These are phyloP conservation scores for Leptatherina wallacei DNA, from an alignment of 2,797 vertebrate genomes.

Conservation along the genomic window DNA sequence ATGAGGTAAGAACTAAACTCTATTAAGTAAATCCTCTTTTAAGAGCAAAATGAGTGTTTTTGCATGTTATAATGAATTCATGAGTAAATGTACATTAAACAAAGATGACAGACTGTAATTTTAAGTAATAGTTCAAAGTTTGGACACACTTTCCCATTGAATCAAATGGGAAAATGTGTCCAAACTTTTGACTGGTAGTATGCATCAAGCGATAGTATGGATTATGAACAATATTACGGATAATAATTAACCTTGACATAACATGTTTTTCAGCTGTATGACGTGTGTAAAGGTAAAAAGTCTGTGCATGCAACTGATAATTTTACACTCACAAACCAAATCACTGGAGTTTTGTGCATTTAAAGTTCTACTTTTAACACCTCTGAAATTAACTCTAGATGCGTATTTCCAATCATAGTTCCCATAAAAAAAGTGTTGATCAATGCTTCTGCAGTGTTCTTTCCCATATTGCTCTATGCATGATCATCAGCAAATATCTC, in stretches of 20 bases:
- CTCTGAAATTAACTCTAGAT: background rate
- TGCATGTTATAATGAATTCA: background rate
- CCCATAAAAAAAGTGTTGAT: background rate
- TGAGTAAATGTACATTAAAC: background rate
- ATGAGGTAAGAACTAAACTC: slow-evolving; percentile 73
- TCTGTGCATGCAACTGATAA: background rate
- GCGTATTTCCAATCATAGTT: slow-evolving; percentile 9
- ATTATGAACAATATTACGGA: background rate
- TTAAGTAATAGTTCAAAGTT: too few relatives aligned
- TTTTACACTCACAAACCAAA: slow-evolving; percentile 48
- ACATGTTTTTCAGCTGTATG: slow-evolving; percentile 71
- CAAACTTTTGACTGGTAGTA: too few relatives aligned
- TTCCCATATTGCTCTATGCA: background rate
- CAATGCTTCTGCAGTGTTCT: background rate
- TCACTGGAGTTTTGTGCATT: slow-evolving; percentile 17
- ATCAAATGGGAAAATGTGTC: too few relatives aligned
- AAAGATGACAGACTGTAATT: background rate
- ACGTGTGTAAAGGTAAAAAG: slow-evolving; percentile 70
- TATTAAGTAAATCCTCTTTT: background rate
- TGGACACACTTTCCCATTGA: too few relatives aligned
- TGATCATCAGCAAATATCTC: background rate
- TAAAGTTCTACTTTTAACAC: slow-evolving; percentile 7
- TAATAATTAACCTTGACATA: slow-evolving; percentile 20
- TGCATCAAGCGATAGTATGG: background rate
- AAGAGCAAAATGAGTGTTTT: background rate